Evolutionary conservation across 2,113 vertebrate genomes (phyloP), one percentile per base, ranked within the genome.

Genomic region (Oreochromis tanganicae): DNA sequence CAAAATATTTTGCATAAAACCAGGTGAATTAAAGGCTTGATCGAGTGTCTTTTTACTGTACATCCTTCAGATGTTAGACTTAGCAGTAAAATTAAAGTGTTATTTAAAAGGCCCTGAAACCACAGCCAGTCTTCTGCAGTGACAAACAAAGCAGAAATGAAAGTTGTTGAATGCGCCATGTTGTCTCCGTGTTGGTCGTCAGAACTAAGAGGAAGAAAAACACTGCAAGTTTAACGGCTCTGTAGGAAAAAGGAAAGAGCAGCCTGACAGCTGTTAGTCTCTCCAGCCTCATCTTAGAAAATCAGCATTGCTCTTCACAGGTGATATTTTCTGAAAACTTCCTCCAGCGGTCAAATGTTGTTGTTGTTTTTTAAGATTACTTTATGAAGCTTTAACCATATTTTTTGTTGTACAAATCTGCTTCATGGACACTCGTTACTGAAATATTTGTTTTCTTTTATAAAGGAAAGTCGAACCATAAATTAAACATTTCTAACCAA

Each of bases 161-260:
- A 66, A 66, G 61, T 38, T 36, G 61, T n/a, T 36, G 17, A 0
- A 0, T n/a, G 1, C 7, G 2, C 17, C 0, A 6, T 38, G 16
- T 6, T n/a, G 34, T 66, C 17, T 38, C 17, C 61, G 6, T 5
- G 32, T 38, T 14, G 36, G n/a, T 1, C 6, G 7, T 38, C 34
- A 41, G 6, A 68, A 13, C 63, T 68, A 11, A 68, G 7, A 68
- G 63, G 63, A 68, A 68, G 1, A 11, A 21, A 68, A 68, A 21
- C 63, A 7, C 4, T 59, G 27, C 56, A 5, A 29, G 27, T 3
- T 32, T 17, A 59, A 29, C 7, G 1, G 11, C 12, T 24, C 11
- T 29, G 56, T 0, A 3, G 56, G 56, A 57, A 57, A 57, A 57
- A 57, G 56, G 24, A 57, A 0, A 29, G 7, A 57, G 56, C 56